These are phyloP conservation scores for Rhinichthys klamathensis DNA, from an alignment of 2,113 vertebrate species.

Conservation along the genomic window DNA sequence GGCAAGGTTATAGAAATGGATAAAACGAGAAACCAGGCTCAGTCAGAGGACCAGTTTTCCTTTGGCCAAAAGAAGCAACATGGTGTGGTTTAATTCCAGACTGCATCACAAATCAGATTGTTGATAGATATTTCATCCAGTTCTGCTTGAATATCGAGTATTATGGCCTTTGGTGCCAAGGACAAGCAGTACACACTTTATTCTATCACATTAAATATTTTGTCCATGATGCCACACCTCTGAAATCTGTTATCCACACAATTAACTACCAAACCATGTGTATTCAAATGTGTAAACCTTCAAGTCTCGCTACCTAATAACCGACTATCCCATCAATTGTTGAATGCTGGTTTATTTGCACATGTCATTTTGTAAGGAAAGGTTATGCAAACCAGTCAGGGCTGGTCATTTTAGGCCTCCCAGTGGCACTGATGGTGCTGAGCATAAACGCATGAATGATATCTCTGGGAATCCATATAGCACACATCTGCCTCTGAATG, in stretches of 20 bases:
- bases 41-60: too few species aligned
- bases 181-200: too few species aligned
- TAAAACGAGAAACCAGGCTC: too few species aligned
- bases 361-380: constrained; percentile 69
- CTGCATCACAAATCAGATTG: too few species aligned
- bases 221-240: neutral
- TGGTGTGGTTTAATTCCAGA: too few species aligned
- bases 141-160: too few species aligned
- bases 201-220: neutral
- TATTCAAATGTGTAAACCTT: neutral
- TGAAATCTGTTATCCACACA: neutral
- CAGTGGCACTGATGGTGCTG: constrained; percentile 61
- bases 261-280: neutral
- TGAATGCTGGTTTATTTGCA: constrained; percentile 66
- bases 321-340: neutral
- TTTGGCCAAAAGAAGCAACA: too few species aligned
- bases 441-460: constrained; percentile 75
- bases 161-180: too few species aligned
- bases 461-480: constrained; percentile 68
- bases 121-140: too few species aligned
- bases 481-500: constrained; percentile 77
- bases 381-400: constrained; percentile 76
- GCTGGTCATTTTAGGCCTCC: constrained; percentile 69
- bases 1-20: too few species aligned
- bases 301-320: too few species aligned